Percentiles rank a stretch among this genome's conserved stretches.
phyloP scores from a whole-genome alignment of 2,888 invertebrate species.

The Sinopyrophorus schimmeli region DNA sequence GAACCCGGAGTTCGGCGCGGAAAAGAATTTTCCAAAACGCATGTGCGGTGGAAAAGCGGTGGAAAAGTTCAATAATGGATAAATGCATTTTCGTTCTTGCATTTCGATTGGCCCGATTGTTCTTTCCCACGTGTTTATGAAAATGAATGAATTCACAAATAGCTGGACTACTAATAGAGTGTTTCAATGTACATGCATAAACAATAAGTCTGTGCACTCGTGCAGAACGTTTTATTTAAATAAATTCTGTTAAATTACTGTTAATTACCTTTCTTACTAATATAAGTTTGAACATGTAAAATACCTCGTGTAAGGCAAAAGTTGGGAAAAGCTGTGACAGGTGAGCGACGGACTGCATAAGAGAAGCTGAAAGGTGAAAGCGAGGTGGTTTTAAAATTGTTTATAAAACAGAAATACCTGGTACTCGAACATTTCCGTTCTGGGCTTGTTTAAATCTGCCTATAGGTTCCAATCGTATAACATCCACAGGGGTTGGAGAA shows the following conservation, averaged over 20 bases:
- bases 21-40: conserved; percentile 33
- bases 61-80: conserved; percentile 35
- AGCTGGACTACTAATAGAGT: conserved; percentile 11
- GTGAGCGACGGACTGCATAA: conserved; percentile 25
- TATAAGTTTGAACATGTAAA: conserved; percentile 12
- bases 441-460: conserved; percentile 66
- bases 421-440: conserved; percentile 62
- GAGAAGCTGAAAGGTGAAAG: conserved; percentile 29
- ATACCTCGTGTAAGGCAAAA: conserved; percentile 22
- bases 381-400: conserved; percentile 23
- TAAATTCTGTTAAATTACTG: conserved; percentile 6
- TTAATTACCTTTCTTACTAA: conserved; percentile 13
- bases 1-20: conserved; percentile 34
- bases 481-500: conserved; percentile 52
- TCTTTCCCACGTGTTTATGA: conserved; percentile 24
- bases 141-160: conserved; percentile 5
- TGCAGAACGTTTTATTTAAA: conserved; percentile 12
- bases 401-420: conserved; percentile 46
- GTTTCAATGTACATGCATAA: conserved; percentile 13
- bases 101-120: conserved; percentile 18
- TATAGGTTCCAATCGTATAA: conserved; percentile 67
- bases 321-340: conserved; percentile 26
- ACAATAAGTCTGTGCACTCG: conserved; percentile 13
- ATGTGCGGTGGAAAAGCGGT: conserved; percentile 32
- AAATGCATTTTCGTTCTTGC: conserved; percentile 15